These are phyloP conservation scores for Lampris incognitus DNA, from an alignment of 2,113 vertebrate species.

Conservation along the genomic window DNA sequence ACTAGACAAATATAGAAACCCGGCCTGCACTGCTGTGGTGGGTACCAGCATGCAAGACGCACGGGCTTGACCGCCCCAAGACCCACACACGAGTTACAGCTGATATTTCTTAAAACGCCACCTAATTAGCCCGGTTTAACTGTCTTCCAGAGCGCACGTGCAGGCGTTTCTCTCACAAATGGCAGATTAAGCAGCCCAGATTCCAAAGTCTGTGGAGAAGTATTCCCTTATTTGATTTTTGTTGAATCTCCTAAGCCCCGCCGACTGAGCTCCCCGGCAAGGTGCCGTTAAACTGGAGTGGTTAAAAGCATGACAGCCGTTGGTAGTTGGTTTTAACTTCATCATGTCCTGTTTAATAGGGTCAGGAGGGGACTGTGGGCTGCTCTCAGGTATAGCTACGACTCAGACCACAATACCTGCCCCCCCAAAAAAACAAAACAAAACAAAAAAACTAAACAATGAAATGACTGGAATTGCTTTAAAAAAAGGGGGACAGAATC, in stretches of 20 bases:
- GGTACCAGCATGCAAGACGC: conserved; percentile 33
- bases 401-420: too few relatives aligned
- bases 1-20: conserved; percentile 53
- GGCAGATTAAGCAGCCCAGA: conserved; percentile 44
- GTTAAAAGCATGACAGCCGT: background rate
- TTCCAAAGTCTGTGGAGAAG: conserved; percentile 64
- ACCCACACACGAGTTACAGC: conserved; percentile 2
- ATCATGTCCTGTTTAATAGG: background rate
- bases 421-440: too few relatives aligned
- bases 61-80: conserved; percentile 18
- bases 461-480: background rate
- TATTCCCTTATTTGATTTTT: conserved; percentile 47
- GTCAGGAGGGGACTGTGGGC: background rate
- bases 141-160: conserved; percentile 51
- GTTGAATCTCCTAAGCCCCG: conserved; percentile 8
- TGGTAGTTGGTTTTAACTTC: conserved; percentile 8
- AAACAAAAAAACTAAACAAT: background rate
- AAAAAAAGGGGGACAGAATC: too few relatives aligned
- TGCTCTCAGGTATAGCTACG: background rate
- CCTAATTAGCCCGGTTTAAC: conserved; percentile 31
- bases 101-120: conserved; percentile 1
- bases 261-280: background rate
- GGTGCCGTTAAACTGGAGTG: conserved; percentile 9
- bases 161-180: conserved; percentile 54
- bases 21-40: background rate